Conservation (phyloP, 2,113 vertebrate genomes). For the Pomatostomus ruficeps region DNA sequence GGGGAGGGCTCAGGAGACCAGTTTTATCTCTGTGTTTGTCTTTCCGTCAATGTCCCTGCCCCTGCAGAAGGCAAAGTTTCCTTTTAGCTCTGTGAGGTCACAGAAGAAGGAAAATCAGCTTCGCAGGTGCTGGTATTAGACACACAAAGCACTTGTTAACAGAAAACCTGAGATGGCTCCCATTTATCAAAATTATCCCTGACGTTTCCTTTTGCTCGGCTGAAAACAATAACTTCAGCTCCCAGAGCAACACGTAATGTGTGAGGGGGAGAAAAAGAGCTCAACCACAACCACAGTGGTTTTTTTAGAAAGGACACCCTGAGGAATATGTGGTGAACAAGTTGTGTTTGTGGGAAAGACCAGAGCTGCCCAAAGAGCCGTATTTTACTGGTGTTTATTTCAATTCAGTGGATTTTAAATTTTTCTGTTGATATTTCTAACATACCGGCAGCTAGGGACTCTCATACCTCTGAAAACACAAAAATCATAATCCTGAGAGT, state of each 20-base stretch:
- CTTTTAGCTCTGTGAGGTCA: conserved; percentile 20
- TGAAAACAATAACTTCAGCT: conserved; percentile 42
- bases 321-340: background rate
- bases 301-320: background rate
- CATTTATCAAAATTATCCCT: conserved; percentile 63
- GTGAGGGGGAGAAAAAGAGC: background rate
- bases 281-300: background rate
- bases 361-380: background rate
- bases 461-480: background rate
- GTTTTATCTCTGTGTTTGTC: background rate
- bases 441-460: background rate
- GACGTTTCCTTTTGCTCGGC: conserved; percentile 61
- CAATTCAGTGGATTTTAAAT: background rate
- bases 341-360: background rate
- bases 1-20: background rate
- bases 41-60: background rate
- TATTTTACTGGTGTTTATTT: background rate
- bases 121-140: conserved; percentile 52
- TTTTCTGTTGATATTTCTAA: background rate
- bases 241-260: background rate
- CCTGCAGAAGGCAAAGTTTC: background rate
- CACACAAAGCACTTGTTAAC: conserved; percentile 57
- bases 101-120: conserved; percentile 9
- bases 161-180: conserved; percentile 23
- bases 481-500: background rate